Percentiles rank a stretch among this genome's conserved stretches.
Conservation (phyloP, 2,113 vertebrate species). For the Perca fluviatilis region DNA sequence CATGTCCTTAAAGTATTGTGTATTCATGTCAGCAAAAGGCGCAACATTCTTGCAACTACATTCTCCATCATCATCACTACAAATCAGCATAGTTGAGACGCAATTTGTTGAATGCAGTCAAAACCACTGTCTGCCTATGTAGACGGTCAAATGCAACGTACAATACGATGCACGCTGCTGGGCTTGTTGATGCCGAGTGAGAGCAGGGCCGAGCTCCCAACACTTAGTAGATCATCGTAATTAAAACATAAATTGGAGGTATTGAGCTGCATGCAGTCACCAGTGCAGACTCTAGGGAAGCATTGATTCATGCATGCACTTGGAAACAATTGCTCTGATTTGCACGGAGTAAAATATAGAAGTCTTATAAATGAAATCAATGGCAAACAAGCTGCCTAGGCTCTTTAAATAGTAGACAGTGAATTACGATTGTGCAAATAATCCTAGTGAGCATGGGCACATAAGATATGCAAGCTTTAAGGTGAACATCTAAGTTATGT, state of each 20-base stretch:
- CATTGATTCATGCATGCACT: conserved; percentile 78
- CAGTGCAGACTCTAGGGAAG: conserved; percentile 32
- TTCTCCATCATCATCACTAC: neutral
- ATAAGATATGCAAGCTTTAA: conserved; percentile 16
- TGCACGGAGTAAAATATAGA: conserved; percentile 72
- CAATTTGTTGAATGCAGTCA: conserved; percentile 6
- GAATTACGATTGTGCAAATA: conserved; percentile 61
- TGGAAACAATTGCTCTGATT: conserved; percentile 78
- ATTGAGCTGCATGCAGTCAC: conserved; percentile 67
- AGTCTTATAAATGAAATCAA: conserved; percentile 78
- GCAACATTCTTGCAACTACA: neutral
- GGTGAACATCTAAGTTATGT: neutral
- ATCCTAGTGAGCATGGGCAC: neutral
- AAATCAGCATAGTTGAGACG: conserved; percentile 19
- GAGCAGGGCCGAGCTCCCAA: conserved; percentile 32
- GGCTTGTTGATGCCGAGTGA: conserved; percentile 45
- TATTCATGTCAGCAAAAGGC: conserved; percentile 5
- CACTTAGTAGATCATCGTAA: conserved; percentile 79
- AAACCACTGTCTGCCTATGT: conserved; percentile 11
- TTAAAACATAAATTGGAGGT: conserved; percentile 83
- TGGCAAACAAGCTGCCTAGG: conserved; percentile 51
- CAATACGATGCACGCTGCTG: neutral
- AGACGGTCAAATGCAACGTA: conserved; percentile 39
- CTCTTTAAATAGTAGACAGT: conserved; percentile 57
- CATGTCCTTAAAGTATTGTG: neutral